phyloP scores from a whole-genome alignment of 2,888 invertebrate species.

The Lapara coniferarum region DNA sequence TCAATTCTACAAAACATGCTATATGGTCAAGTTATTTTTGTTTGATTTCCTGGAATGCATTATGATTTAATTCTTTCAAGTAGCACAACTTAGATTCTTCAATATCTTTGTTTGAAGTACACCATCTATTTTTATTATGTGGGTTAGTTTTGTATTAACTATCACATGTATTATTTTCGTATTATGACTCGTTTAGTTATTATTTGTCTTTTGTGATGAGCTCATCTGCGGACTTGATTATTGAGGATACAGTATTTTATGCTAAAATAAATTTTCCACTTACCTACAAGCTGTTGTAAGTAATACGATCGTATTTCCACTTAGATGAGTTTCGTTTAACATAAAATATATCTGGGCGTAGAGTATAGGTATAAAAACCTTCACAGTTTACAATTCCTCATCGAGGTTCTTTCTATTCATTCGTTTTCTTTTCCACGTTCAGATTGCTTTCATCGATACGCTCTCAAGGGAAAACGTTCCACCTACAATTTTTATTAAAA shows the following conservation, averaged over 20 bases:
- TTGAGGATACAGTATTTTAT: no score
- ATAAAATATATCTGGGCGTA: neutral
- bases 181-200: neutral
- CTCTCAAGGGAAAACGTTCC: neutral
- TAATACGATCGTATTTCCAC: no score
- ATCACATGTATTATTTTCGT: neutral
- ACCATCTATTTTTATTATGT: neutral
- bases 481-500: slow-evolving; percentile 20
- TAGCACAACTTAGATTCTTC: neutral
- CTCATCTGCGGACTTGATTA: neutral
- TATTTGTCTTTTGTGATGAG: neutral
- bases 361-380: no score
- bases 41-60: neutral
- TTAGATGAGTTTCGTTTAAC: neutral
- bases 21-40: neutral
- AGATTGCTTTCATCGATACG: slow-evolving; percentile 14
- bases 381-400: neutral
- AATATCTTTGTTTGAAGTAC: no score
- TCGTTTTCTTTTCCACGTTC: neutral
- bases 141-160: neutral
- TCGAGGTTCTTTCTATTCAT: neutral
- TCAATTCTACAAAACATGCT: no score
- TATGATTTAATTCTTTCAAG: neutral
- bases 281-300: no score
- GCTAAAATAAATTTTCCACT: neutral